phyloP scores from a whole-genome alignment of 30 jellyfish, hydroid and myxozoan genomes.

The Hydractinia symbiolongicarpus region DNA sequence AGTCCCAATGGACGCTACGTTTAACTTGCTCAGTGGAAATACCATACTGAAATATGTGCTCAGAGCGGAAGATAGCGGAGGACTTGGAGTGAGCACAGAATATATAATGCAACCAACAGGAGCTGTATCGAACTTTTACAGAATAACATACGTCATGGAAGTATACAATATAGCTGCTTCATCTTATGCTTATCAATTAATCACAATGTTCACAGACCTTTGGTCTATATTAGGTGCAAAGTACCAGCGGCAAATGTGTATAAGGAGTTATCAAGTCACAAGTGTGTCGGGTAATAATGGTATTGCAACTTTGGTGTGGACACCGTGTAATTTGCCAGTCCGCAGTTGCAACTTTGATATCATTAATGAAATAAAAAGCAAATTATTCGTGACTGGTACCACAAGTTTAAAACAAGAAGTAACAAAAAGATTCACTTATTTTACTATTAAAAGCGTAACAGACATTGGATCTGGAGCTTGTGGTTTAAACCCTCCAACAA shows the following conservation, averaged over 20 bases:
- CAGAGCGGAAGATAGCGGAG: constrained; percentile 32
- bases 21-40: not conserved
- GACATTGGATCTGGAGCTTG: constrained; percentile 45
- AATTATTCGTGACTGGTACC: constrained; percentile 36
- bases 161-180: constrained; percentile 18
- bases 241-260: constrained; percentile 36
- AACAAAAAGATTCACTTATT: constrained; percentile 10
- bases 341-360: constrained; percentile 38
- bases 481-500: constrained; percentile 45
- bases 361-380: constrained; percentile 24
- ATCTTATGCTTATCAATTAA: constrained; percentile 45
- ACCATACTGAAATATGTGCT: not conserved
- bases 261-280: constrained; percentile 36
- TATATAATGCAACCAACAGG: constrained; percentile 33
- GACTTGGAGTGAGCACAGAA: constrained; percentile 23
- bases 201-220: constrained; percentile 8
- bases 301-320: constrained; percentile 48
- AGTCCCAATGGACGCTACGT: constrained; percentile 26
- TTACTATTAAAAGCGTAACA: constrained; percentile 25
- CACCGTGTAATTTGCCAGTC: constrained; percentile 47
- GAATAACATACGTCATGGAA: constrained; percentile 36
- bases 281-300: not conserved
- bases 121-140: constrained; percentile 38
- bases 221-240: constrained; percentile 22
- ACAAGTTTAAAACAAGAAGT: constrained; percentile 11